Base-by-base conservation (phyloP, 2,113 vertebrate genomes). In the Callopanchax toddi region DNA sequence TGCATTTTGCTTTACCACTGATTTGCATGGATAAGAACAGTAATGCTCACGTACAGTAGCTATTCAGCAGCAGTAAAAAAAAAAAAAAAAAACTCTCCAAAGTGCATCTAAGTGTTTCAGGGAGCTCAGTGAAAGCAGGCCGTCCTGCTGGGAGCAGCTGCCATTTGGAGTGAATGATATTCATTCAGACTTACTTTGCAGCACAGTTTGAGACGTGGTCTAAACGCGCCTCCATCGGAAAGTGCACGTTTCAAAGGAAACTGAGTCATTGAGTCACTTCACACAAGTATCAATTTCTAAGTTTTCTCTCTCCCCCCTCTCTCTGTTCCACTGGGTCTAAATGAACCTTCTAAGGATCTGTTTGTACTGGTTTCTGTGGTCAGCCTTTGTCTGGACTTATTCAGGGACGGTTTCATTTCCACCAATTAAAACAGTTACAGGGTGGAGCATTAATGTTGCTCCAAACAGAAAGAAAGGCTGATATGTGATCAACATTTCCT, bases 71-170 rank as follows among this genome's bases (percentile, higher is more conserved):
- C 17, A 21, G 46, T 51, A 21, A 42, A 52, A 42, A 64, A 56
- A 32, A 32, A 32, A 32, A 42, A 52, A 42, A 64, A 56, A 32
- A 32, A 32, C 6, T 60, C 49, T 60, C 8, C 18, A 37, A 49
- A 56, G 36, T 37, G 40, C 23, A 65, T 26, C 23, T 1, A 44
- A 71, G 36, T 48, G n/a, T 62, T 78, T 77, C 50, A 26, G 63
- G 15, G 42, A 60, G 49, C 55, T 18, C 36, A 17, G n/a, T 36
- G n/a, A 59, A 22, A 68, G 62, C 0, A 2, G 17, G 22, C 22
- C 25, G 13, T 63, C 67, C 68, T 49, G 56, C 64, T 75, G 74
- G 51, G 82, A 63, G 62, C 60, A 79, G 55, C 76, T 74, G 65
- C 51, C 61, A 39, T 37, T 39, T 18, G 58, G n/a, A 49, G 53